Conservation (phyloP, 2,888 invertebrate species). For the Boloria selene region DNA sequence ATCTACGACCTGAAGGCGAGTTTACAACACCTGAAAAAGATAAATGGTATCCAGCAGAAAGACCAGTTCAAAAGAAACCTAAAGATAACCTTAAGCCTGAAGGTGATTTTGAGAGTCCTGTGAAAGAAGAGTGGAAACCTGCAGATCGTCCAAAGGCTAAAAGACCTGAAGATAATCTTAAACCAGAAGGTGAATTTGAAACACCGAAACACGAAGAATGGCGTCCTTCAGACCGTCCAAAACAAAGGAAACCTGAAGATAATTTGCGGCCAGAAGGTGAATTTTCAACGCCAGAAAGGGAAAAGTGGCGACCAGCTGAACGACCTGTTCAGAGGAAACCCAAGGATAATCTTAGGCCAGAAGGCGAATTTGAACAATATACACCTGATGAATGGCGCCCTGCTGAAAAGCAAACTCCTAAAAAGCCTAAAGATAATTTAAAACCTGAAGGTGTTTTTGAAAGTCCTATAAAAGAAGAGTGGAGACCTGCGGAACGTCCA, state of each 20-base stretch:
- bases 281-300: constrained; percentile 54
- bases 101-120: too few species aligned
- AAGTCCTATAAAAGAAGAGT: constrained; percentile 57
- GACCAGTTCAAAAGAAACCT: constrained; percentile 53
- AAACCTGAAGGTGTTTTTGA: constrained; percentile 76
- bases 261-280: constrained; percentile 63
- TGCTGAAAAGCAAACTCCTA: constrained; percentile 66
- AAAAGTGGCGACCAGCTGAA: constrained; percentile 71
- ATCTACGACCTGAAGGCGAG: constrained; percentile 77
- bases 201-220: constrained; percentile 57
- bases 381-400: constrained; percentile 66
- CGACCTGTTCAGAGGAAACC: constrained; percentile 49
- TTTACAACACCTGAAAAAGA: constrained; percentile 71
- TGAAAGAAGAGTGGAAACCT: too few species aligned
- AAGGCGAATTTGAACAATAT: constrained; percentile 77
- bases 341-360: constrained; percentile 50
- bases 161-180: constrained; percentile 82
- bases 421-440: constrained; percentile 74
- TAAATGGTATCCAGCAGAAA: constrained; percentile 63
- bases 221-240: constrained; percentile 64
- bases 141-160: constrained; percentile 42
- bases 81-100: constrained; percentile 51
- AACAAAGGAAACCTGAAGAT: constrained; percentile 77
- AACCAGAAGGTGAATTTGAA: constrained; percentile 81
- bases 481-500: constrained; percentile 55